Conservation (phyloP, 2,797 vertebrate genomes). For the Syndactyla subalaris region DNA sequence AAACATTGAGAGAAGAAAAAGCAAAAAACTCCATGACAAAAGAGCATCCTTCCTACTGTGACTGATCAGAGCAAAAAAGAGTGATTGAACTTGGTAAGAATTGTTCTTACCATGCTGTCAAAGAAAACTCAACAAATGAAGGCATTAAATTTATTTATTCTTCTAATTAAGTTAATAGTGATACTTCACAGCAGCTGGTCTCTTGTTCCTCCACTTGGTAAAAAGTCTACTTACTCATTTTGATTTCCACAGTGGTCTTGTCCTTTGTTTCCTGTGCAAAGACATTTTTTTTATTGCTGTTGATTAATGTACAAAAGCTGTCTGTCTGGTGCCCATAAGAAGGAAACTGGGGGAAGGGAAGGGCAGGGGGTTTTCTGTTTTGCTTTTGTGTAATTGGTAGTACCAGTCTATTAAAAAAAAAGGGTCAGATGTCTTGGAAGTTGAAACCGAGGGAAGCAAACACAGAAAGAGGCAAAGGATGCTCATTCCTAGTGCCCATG, state of each 20-base stretch:
- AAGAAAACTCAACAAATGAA: no score
- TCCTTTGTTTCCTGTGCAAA: neutral
- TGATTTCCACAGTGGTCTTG: neutral
- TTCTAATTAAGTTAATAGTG: no score
- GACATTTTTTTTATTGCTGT: neutral
- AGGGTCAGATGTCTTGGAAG: neutral
- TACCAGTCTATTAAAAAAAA: neutral
- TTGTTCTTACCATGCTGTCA: no score
- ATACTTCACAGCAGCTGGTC: no score
- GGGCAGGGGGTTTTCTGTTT: neutral
- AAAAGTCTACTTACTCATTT: neutral
- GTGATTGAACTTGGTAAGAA: no score
- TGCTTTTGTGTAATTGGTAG: neutral
- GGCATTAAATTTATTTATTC: no score
- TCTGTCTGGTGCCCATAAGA: neutral
- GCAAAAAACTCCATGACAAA: no score
- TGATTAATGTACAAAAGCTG: conserved; percentile 4
- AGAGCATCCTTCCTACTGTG: no score
- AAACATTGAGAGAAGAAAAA: no score
- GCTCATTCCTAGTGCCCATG: neutral
- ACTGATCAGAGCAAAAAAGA: no score
- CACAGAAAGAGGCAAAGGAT: neutral
- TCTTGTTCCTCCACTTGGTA: neutral
- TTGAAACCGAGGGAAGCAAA: no score
- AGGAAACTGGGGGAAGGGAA: neutral